Evolutionary conservation across 2,888 invertebrate genomes (phyloP).

Genomic region (Morpho helenor): DNA sequence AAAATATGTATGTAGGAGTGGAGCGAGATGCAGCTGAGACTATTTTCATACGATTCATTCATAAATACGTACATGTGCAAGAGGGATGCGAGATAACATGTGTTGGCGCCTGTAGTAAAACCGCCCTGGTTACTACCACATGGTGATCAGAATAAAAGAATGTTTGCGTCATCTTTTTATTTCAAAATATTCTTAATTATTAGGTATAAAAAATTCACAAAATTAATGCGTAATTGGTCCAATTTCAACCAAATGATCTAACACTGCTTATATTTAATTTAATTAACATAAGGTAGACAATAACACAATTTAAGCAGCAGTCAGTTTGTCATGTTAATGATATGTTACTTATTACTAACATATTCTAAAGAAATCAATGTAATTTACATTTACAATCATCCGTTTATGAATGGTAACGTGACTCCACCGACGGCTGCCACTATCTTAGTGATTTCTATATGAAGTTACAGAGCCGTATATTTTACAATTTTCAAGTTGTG

Average conservation of each 20-base stretch:
- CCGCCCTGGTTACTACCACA: too few species aligned
- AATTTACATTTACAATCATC: slow-evolving; percentile 26
- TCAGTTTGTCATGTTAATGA: slow-evolving; percentile 48
- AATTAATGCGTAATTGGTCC: slow-evolving; percentile 10
- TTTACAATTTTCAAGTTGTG: slow-evolving; percentile 8
- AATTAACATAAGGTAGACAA: slow-evolving; percentile 13
- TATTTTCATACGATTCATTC: too few species aligned
- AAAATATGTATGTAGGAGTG: too few species aligned
- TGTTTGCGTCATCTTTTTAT: not conserved
- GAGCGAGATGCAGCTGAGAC: too few species aligned
- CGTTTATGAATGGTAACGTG: slow-evolving; percentile 62
- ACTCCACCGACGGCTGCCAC: slow-evolving; percentile 75
- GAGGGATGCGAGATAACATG: too few species aligned
- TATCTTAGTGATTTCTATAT: slow-evolving; percentile 33
- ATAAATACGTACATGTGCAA: too few species aligned
- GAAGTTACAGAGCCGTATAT: slow-evolving; percentile 13
- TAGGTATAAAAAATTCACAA: slow-evolving; percentile 7
- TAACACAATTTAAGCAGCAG: slow-evolving; percentile 38
- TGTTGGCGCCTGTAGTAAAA: too few species aligned
- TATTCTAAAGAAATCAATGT: slow-evolving; percentile 24
- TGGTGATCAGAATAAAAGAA: too few species aligned
- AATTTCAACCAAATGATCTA: slow-evolving; percentile 21
- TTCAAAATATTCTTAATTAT: slow-evolving; percentile 5
- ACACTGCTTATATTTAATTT: slow-evolving; percentile 17
- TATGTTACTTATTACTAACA: slow-evolving; percentile 17